A percentile compares a stretch with the other conserved stretches of the same genome.
These are phyloP conservation scores for Oenanthe melanoleuca DNA, from an alignment of 2,113 vertebrate genomes.

Conservation along the genomic window DNA sequence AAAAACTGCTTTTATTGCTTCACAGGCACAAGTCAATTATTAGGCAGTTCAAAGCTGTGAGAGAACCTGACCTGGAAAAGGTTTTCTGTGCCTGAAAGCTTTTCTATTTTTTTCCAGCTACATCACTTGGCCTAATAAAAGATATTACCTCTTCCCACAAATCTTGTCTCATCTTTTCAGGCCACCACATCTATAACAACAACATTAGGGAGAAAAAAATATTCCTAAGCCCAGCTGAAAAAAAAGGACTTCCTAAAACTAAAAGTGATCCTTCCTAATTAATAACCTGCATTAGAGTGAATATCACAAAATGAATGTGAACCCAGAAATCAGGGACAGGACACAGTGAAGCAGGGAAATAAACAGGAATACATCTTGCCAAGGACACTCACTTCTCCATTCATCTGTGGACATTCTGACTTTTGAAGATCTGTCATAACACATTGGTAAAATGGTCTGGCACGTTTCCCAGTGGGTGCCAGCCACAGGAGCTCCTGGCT, in stretches of 20 bases:
- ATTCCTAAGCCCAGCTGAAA: neutral
- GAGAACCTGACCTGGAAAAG: neutral
- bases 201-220: neutral
- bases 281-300: neutral
- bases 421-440: neutral
- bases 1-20: constrained; percentile 4
- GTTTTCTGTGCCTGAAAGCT: neutral
- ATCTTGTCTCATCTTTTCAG: neutral
- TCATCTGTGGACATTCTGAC: neutral
- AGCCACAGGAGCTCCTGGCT: neutral
- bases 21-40: neutral
- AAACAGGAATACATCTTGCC: neutral
- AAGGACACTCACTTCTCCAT: neutral
- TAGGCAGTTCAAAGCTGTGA: neutral
- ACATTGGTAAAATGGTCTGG: neutral
- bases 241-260: neutral
- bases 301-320: neutral
- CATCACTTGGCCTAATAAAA: neutral
- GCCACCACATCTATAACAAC: neutral
- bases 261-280: neutral
- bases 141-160: neutral
- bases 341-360: neutral
- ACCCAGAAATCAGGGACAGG: neutral
- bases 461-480: neutral
- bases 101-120: neutral